A percentile compares a stretch with the other conserved stretches of the same genome.
Conservation (phyloP, 2,113 vertebrate species). For the Odobenus rosmarus region DNA sequence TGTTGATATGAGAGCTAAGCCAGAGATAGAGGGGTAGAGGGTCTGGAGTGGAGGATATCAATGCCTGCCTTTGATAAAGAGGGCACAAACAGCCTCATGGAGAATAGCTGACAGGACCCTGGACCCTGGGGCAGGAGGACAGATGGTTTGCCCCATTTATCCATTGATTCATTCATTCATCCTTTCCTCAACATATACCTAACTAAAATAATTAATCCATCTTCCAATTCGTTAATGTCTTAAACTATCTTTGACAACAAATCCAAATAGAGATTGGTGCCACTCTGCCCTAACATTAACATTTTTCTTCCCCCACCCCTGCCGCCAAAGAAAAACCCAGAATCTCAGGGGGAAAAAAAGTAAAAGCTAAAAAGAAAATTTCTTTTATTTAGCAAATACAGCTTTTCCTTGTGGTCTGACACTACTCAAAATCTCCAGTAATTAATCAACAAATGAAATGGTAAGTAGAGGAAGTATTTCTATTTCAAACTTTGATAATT, state of each 20-base stretch:
- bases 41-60: neutral
- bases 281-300: neutral
- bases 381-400: neutral
- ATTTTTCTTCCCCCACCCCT: neutral
- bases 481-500: constrained; percentile 35
- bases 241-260: neutral
- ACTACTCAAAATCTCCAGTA: neutral
- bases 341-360: neutral
- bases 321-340: neutral
- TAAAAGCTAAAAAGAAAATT: neutral
- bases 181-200: neutral
- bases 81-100: rapidly evolving
- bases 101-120: too few relatives aligned
- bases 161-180: neutral
- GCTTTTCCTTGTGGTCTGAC: neutral
- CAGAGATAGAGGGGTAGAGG: rapidly evolving
- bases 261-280: neutral
- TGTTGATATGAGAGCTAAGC: rapidly evolving
- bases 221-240: neutral
- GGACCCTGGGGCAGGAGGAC: neutral
- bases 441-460: neutral
- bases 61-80: neutral
- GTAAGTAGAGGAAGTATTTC: neutral
- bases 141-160: neutral
- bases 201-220: neutral